Evolutionary conservation across 2,888 invertebrate species (phyloP).

Genomic region (Watsonalla cultraria): DNA sequence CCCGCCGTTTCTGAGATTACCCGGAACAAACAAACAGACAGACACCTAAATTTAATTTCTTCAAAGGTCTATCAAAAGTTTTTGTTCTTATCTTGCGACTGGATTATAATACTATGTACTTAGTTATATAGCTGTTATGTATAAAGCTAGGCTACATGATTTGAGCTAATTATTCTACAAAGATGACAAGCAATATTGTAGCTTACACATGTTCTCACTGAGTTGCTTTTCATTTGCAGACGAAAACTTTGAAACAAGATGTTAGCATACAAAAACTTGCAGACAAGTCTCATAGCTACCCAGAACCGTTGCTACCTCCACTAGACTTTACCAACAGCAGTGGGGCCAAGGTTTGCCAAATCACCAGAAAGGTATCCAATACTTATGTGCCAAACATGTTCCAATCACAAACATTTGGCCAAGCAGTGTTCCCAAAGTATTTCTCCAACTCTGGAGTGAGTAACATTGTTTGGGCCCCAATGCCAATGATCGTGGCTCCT

Average conservation of each 20-base stretch:
- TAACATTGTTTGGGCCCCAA: conserved; percentile 26
- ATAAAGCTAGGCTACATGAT: too few relatives aligned
- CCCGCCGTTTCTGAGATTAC: too few relatives aligned
- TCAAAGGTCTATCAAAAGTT: too few relatives aligned
- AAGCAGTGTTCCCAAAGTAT: conserved; percentile 29
- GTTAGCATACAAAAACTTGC: conserved; percentile 12
- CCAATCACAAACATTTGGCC: conserved; percentile 25
- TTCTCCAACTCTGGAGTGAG: conserved; percentile 9
- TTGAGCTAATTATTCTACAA: too few relatives aligned
- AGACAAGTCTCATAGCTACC: conserved; percentile 27
- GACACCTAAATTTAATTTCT: too few relatives aligned
- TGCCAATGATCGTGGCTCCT: conserved; percentile 16
- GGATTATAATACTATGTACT: too few relatives aligned
- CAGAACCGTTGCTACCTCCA: conserved; percentile 38
- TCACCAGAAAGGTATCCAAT: conserved; percentile 1
- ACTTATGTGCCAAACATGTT: neutral
- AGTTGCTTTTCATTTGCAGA: conserved; percentile 23
- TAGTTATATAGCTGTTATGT: too few relatives aligned
- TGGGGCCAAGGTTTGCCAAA: neutral
- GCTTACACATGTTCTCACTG: neutral
- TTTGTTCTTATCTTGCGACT: too few relatives aligned
- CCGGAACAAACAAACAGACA: too few relatives aligned
- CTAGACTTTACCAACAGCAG: conserved; percentile 4
- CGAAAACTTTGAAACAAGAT: conserved; percentile 13
- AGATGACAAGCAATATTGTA: neutral